A percentile compares a stretch with the other conserved stretches of the same genome.
Evolutionary conservation across 2,113 vertebrate species (phyloP).

Genomic region (Anser cygnoides): DNA sequence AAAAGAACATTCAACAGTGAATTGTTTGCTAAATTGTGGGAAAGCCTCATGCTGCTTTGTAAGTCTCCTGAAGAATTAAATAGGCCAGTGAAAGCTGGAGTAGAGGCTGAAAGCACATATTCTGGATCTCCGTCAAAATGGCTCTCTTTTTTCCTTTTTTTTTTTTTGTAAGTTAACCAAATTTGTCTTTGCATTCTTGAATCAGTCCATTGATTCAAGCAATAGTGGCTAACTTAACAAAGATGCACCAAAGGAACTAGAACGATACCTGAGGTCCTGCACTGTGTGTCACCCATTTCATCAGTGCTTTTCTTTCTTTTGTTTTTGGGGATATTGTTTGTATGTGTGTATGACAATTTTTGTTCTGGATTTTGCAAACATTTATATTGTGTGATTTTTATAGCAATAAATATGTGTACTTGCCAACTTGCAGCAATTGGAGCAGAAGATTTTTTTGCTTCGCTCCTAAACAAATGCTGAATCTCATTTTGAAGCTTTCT

Average conservation of each 20-base stretch:
- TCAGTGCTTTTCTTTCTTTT: constrained; percentile 33
- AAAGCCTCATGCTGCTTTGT: background rate
- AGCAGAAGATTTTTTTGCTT: background rate
- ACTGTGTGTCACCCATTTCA: constrained; percentile 50
- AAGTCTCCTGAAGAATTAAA: background rate
- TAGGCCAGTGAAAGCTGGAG: background rate
- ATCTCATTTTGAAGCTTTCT: background rate
- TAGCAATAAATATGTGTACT: constrained; percentile 12
- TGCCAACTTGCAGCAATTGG: constrained; percentile 4
- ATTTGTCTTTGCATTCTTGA: constrained; percentile 74
- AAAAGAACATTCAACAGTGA: background rate
- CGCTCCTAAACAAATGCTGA: background rate
- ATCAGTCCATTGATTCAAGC: constrained; percentile 77
- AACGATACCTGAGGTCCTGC: constrained; percentile 34
- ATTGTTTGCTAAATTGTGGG: background rate
- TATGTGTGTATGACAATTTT: background rate
- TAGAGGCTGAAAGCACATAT: constrained; percentile 6
- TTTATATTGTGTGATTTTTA: background rate
- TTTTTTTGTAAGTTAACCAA: constrained; percentile 4
- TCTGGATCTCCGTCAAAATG: constrained; percentile 81
- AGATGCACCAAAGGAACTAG: background rate
- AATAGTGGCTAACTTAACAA: background rate
- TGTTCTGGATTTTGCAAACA: constrained; percentile 30
- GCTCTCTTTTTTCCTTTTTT: background rate
- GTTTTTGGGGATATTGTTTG: background rate